Evolutionary conservation across 2,113 vertebrate species (phyloP), one percentile per base, ranked within the genome.

Genomic region (Atractosteus spatula): DNA sequence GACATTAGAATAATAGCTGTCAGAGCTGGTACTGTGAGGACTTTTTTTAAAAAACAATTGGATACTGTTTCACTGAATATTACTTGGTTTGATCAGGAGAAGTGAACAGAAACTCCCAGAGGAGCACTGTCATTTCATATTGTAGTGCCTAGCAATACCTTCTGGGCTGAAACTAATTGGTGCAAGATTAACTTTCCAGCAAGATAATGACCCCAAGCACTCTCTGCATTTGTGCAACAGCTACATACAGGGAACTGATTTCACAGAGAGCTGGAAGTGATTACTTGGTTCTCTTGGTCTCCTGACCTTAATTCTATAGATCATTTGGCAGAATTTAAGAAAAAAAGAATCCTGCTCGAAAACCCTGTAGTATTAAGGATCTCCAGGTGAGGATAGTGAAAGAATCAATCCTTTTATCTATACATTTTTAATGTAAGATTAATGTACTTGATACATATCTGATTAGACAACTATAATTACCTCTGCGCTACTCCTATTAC

Each of bases 101-200:
- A 7, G 79, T 74, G 72, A 77, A 75, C 73, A 82, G 76, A 55
- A 56, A 63, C 64, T 81, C 88, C 86, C 82, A 70, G 69, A 79
- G 84, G 86, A 84, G 71, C 70, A 73, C 16, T 77, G 79, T 76
- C 80, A 80, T 88, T 84, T 90, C 85, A 85, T 85, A 86, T 86
- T 76, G 72, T 59, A 71, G 76, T 66, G 81, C 83, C 81, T 62
- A 61, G 78, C 77, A 77, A 74, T 85, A 83, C 79, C 86, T 87
- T 81, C 86, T 86, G 82, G 86, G 86, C 83, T 87, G 83, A 84
- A 90, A 89, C 86, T 89, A 90, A 90, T 89, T 90, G 89, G 87
- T 81, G 82, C 77, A 72, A 88, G 88, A 89, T 90, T 89, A 89
- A 88, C 86, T 90, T 86, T 88, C 81, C 83, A 81, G 83, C 75